Percentiles rank a stretch among this genome's conserved stretches.
Conservation (phyloP, 2,113 vertebrate genomes). For the Atrichornis clamosus region DNA sequence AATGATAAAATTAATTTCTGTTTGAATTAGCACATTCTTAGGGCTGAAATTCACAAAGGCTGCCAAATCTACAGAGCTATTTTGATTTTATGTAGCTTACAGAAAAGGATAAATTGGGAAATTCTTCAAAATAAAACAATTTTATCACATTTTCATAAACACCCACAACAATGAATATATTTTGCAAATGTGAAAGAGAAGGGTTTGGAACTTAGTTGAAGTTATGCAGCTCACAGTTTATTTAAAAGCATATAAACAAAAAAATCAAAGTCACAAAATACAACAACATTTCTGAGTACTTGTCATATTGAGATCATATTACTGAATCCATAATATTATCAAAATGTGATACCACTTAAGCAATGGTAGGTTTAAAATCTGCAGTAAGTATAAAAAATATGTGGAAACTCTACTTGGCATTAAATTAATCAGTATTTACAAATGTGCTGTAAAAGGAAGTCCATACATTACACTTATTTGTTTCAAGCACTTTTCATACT, state of each 20-base stretch:
- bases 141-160: background rate
- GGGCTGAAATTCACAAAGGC: background rate
- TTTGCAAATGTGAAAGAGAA: background rate
- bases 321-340: background rate
- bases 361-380: background rate
- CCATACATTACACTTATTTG: slow-evolving; percentile 54
- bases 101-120: background rate
- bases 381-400: background rate
- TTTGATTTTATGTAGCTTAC: background rate
- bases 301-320: background rate
- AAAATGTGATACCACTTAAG: background rate
- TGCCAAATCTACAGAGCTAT: background rate
- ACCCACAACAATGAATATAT: background rate
- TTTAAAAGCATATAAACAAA: background rate
- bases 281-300: background rate
- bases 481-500: slow-evolving; percentile 68
- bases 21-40: background rate
- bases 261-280: background rate
- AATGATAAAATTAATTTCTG: background rate
- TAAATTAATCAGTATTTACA: background rate
- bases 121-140: background rate
- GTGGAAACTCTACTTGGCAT: background rate
- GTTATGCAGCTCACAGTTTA: background rate
- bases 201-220: background rate
- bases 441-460: slow-evolving; percentile 14